Evolutionary conservation across 2,888 invertebrate genomes (phyloP), one percentile per base, ranked within the genome.

Genomic region (Agrotis exclamationis): DNA sequence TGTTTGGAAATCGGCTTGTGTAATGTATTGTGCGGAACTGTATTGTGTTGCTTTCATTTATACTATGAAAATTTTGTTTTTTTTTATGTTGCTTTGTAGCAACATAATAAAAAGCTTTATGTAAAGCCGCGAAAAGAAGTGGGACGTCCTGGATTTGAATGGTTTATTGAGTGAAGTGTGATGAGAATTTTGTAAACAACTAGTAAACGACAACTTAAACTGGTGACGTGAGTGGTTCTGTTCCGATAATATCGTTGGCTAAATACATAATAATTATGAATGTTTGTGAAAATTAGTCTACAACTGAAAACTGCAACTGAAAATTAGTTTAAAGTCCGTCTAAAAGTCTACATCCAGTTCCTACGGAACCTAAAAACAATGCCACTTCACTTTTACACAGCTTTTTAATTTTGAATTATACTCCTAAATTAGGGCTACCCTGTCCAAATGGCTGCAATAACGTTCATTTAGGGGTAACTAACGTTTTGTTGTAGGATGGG

Each of bases 381-480:
- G 60, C 54, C 45, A 63, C 47, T 62, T 70, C 56, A 68, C 48
- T 65, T 45, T 78, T 59, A 18, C 33, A 14, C 11, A 45, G 79
- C 58, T 74, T 80, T 80, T 79, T 79, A 80, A 80, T 80, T 83
- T 75, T 80, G 83, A 80, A 79, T 79, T 71, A 80, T 74, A 69
- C 56, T 57, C 47, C 57, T 79, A 71, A 80, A 80, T 80, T 80
- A 83, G 66, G 83, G 80, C 70, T 75, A 48, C 68, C 76, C 63
- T 44, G 81, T 74, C 63, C 54, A 74, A 79, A 83, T 68, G 79
- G 65, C 82, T 72, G 80, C 71, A 71, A 80, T 80, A 80, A 80
- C 80, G 71, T 66, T 79, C 70, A 80, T 79, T 80, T 79, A 79
- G 79, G 82, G 82, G 82, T 78, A 78, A 79, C 82, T 79, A 79